Percentiles rank a stretch among this genome's conserved stretches.
phyloP scores from a whole-genome alignment of 2,888 invertebrate genomes.

The Nipponacmea schrenckii region DNA sequence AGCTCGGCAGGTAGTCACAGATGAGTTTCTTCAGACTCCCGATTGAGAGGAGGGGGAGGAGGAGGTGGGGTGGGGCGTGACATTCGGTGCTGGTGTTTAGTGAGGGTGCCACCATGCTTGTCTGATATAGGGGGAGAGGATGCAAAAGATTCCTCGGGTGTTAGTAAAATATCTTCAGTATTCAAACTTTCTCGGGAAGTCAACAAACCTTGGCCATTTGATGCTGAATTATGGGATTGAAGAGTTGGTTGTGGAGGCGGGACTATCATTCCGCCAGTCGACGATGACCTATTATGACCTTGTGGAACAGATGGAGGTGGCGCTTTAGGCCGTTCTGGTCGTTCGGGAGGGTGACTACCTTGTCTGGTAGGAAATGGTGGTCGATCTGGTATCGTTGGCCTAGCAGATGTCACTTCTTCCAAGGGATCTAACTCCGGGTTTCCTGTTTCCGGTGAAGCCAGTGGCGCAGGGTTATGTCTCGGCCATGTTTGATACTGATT shows the following conservation, averaged over 20 bases:
- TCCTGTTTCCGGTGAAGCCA: constrained; percentile 16
- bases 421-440: constrained; percentile 13
- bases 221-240: background rate
- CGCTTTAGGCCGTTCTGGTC: constrained; percentile 53
- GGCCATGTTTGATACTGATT: constrained; percentile 44
- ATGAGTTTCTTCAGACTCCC: constrained; percentile 52
- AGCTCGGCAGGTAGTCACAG: constrained; percentile 33
- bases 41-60: constrained; percentile 50
- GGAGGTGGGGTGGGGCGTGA: constrained; percentile 53
- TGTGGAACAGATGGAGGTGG: constrained; percentile 41
- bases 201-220: constrained; percentile 16
- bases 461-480: constrained; percentile 21
- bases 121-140: background rate
- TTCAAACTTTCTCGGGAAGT: constrained; percentile 20
- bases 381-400: constrained; percentile 32
- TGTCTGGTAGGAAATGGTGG: constrained; percentile 33
- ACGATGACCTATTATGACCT: constrained; percentile 54
- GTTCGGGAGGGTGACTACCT: constrained; percentile 35
- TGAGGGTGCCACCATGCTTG: background rate
- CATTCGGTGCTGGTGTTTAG: constrained; percentile 23
- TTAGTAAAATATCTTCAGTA: constrained; percentile 24
- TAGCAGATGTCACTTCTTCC: constrained; percentile 11
- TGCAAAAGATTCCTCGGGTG: constrained; percentile 31
- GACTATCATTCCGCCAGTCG: constrained; percentile 42
- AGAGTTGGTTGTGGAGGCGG: constrained; percentile 4